A percentile compares a stretch with the other conserved stretches of the same genome.
phyloP scores from a whole-genome alignment of 2,113 vertebrate species.

The Cynocephalus volans region DNA sequence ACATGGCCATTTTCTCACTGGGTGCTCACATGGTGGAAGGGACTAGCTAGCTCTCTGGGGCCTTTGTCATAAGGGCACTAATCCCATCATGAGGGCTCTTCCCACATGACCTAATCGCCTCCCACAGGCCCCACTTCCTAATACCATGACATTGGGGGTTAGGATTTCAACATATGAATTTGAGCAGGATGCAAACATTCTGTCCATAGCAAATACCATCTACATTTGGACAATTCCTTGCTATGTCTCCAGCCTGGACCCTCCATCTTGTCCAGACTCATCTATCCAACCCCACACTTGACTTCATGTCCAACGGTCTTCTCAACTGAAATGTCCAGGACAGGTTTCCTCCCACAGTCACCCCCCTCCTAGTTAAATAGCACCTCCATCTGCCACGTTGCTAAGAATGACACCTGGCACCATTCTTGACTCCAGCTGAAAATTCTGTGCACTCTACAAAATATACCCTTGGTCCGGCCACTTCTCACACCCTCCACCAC shows the following conservation, averaged over 20 bases:
- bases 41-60: neutral
- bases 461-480: neutral
- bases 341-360: neutral
- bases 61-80: neutral
- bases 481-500: neutral
- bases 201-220: accelerated
- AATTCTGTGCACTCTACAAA: neutral
- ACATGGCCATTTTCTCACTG: neutral
- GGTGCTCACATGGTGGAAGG: neutral
- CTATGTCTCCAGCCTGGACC: neutral
- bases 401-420: neutral
- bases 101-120: neutral
- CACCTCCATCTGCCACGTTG: neutral
- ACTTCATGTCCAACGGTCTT: neutral
- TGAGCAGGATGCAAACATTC: too few species aligned
- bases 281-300: neutral
- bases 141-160: too few species aligned
- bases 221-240: accelerated
- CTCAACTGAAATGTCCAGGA: neutral
- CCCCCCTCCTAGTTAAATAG: neutral
- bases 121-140: neutral
- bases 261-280: neutral
- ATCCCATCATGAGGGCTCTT: neutral
- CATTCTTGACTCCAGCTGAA: neutral
- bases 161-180: neutral